Evolutionary conservation across 2,888 invertebrate species (phyloP).

Genomic region (Opisthograptis luteolata): DNA sequence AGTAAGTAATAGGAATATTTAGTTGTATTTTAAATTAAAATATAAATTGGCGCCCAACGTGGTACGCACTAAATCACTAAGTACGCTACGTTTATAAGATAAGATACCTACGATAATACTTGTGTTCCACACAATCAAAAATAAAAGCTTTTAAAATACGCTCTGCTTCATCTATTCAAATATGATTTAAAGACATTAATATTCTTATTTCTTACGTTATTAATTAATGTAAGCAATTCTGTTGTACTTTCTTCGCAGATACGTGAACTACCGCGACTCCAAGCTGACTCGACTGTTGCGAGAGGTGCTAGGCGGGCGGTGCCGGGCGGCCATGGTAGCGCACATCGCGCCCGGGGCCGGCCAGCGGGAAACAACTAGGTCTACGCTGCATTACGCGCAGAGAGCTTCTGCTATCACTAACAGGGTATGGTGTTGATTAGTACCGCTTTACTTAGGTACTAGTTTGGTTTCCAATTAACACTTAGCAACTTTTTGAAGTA

Average conservation of each 20-base stretch:
- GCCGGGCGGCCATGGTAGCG: slow-evolving; percentile 98
- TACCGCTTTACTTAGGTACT: background rate
- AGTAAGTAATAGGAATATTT: too few species aligned
- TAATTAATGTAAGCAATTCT: too few species aligned
- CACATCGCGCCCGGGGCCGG: slow-evolving; percentile 94
- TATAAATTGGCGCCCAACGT: too few species aligned
- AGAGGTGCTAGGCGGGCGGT: slow-evolving; percentile 95
- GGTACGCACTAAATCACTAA: too few species aligned
- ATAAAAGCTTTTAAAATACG: too few species aligned
- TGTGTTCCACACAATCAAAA: too few species aligned
- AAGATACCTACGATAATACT: too few species aligned
- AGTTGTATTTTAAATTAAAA: too few species aligned
- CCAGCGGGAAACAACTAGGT: slow-evolving; percentile 96
- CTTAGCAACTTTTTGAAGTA: too few species aligned
- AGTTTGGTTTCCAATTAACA: background rate
- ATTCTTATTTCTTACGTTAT: too few species aligned
- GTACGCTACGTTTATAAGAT: too few species aligned
- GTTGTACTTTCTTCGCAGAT: slow-evolving; percentile 70
- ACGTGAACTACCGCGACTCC: slow-evolving; percentile 98
- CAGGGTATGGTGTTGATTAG: slow-evolving; percentile 82
- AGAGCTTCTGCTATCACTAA: slow-evolving; percentile 97
- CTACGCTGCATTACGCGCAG: slow-evolving; percentile 97
- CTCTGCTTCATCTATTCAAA: too few species aligned
- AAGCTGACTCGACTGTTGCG: slow-evolving; percentile 95
- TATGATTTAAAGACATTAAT: background rate